Conservation (phyloP, 2,113 vertebrate species). For the Stomatorhinus ivindoensis region DNA sequence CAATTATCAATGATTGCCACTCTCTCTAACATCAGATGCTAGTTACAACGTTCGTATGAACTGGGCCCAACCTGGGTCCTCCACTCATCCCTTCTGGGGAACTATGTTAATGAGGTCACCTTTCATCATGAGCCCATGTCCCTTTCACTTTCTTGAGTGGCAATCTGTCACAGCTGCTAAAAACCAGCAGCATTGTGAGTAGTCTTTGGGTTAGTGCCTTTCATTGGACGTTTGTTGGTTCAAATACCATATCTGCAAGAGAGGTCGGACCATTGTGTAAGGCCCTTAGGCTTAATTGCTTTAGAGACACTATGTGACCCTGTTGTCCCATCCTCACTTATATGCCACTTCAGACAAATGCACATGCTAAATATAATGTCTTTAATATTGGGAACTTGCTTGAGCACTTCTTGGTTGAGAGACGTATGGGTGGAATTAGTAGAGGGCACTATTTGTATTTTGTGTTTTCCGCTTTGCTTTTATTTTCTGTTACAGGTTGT, state of each 20-base stretch:
- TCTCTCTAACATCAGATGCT: background rate
- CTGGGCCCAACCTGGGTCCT: background rate
- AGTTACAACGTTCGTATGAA: background rate
- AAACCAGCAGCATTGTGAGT: background rate
- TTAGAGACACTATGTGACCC: too few species aligned
- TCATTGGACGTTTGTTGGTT: background rate
- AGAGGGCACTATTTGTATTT: background rate
- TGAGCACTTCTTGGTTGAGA: background rate
- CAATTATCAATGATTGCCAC: background rate
- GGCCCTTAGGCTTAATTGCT: too few species aligned
- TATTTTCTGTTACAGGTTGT: background rate
- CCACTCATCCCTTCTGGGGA: background rate
- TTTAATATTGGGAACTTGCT: background rate
- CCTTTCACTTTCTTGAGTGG: background rate
- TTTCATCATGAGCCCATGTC: background rate
- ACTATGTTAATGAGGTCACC: background rate
- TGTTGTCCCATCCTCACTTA: too few species aligned
- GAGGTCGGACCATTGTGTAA: too few species aligned
- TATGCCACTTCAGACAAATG: background rate
- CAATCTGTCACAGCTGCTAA: constrained; percentile 2
- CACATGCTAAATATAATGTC: background rate
- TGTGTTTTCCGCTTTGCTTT: background rate
- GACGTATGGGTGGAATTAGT: background rate
- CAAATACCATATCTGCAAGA: background rate
- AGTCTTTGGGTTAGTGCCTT: background rate